These are phyloP conservation scores for Pycnonotus jocosus DNA, from an alignment of 2,113 vertebrate genomes.

Conservation along the genomic window DNA sequence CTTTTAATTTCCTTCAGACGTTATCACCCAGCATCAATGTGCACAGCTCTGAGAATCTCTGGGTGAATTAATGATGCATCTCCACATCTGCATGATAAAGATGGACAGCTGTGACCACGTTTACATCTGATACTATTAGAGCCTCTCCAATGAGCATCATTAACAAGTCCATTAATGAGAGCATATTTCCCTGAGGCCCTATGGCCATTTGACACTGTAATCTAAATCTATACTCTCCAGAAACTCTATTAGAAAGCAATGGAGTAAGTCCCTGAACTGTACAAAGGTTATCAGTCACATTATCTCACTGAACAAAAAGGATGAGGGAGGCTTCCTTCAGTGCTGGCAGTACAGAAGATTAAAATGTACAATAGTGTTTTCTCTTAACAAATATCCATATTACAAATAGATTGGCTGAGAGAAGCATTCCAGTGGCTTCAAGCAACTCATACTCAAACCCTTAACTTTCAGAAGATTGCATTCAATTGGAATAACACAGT, in stretches of 20 bases:
- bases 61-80: slow-evolving; percentile 44
- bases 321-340: not conserved
- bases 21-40: not conserved
- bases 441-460: not conserved
- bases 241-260: slow-evolving; percentile 41
- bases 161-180: slow-evolving; percentile 58
- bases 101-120: not conserved
- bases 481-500: not conserved
- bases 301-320: not conserved
- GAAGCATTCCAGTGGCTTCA: not conserved
- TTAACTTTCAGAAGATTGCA: not conserved
- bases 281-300: slow-evolving; percentile 22
- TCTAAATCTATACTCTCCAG: slow-evolving; percentile 32
- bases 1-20: slow-evolving; percentile 44
- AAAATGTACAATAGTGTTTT: not conserved
- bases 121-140: slow-evolving; percentile 45
- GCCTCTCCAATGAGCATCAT: slow-evolving; percentile 26
- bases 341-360: not conserved
- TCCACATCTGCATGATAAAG: not conserved
- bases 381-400: not conserved
- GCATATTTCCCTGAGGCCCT: slow-evolving; percentile 35
- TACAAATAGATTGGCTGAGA: not conserved
- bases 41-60: not conserved
- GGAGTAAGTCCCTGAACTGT: slow-evolving; percentile 12
- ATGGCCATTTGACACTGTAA: not conserved